A percentile compares a stretch with the other conserved stretches of the same genome.
These are phyloP conservation scores for Drosophila eugracilis DNA, from an alignment of 1,140 invertebrate species.

Conservation along the genomic window DNA sequence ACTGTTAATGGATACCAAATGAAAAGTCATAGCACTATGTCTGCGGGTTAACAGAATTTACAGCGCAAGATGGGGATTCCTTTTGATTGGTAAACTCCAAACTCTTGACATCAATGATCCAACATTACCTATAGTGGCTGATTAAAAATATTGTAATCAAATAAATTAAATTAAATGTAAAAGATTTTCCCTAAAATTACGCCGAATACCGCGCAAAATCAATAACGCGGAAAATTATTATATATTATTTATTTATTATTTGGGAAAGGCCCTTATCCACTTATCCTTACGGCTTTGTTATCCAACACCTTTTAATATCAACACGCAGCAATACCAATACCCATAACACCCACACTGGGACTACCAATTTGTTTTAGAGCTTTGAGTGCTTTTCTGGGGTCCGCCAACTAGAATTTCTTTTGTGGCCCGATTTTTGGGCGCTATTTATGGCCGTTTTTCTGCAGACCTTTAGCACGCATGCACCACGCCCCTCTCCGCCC, in stretches of 20 bases:
- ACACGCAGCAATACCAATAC: constrained; percentile 11
- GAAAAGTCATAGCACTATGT: neutral
- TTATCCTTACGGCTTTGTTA: constrained; percentile 44
- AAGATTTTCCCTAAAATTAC: neutral
- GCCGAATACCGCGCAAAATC: neutral
- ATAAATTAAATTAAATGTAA: neutral
- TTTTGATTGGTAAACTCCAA: neutral
- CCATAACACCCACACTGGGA: constrained; percentile 11
- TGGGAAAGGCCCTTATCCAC: constrained; percentile 6
- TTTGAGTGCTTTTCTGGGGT: constrained; percentile 73
- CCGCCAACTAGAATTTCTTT: constrained; percentile 56
- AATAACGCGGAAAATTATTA: neutral
- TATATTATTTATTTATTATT: no score
- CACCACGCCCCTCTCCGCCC: constrained; percentile 2
- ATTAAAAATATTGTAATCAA: no score
- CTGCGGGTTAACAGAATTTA: constrained; percentile 5
- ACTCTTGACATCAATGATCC: no score
- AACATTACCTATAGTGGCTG: no score
- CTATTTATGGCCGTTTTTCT: constrained; percentile 74
- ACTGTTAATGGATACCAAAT: constrained; percentile 16
- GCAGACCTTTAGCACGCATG: constrained; percentile 46
- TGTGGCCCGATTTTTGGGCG: constrained; percentile 35
- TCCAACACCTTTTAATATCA: constrained; percentile 60
- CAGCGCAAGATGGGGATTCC: neutral
- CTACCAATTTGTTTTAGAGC: constrained; percentile 68